Percentiles rank a stretch among this genome's conserved stretches.
Evolutionary conservation across 2,797 vertebrate species (phyloP).

Genomic region (Clarias pachynema): DNA sequence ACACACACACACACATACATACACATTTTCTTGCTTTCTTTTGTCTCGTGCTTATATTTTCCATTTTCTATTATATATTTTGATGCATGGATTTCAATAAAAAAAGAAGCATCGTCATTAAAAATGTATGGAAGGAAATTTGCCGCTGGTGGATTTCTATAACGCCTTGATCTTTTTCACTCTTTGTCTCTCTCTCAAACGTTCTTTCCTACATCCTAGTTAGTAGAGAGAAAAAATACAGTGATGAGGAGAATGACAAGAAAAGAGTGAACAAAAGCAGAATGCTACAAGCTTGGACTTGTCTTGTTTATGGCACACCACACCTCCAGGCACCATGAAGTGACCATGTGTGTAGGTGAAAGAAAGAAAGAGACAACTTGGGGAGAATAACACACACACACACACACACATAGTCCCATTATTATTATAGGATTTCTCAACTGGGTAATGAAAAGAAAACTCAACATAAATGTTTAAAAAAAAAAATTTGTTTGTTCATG

Average conservation of each 20-base stretch:
- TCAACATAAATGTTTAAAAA: neutral
- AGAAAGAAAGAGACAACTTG: slow-evolving; percentile 20
- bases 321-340: slow-evolving; percentile 4
- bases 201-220: slow-evolving; percentile 32
- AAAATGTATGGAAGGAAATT: slow-evolving; percentile 82
- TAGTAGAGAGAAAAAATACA: slow-evolving; percentile 28
- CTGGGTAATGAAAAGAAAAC: neutral
- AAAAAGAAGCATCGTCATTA: slow-evolving; percentile 79
- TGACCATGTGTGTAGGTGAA: neutral
- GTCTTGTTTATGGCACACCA: slow-evolving; percentile 31
- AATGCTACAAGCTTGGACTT: slow-evolving; percentile 14
- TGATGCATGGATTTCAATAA: slow-evolving; percentile 87
- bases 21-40: neutral
- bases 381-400: slow-evolving; percentile 18
- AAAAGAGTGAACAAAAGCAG: slow-evolving; percentile 4
- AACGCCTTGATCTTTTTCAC: slow-evolving; percentile 22
- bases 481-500: neutral
- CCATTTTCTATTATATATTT: slow-evolving; percentile 61
- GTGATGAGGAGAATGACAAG: neutral
- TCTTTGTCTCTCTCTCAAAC: slow-evolving; percentile 18
- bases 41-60: neutral
- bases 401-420: neutral
- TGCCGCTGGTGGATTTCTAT: slow-evolving; percentile 66
- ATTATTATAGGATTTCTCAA: neutral
- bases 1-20: slow-evolving; percentile 20